phyloP scores from a whole-genome alignment of 2,113 vertebrate species.

The cattle (Bos taurus) region DNA sequence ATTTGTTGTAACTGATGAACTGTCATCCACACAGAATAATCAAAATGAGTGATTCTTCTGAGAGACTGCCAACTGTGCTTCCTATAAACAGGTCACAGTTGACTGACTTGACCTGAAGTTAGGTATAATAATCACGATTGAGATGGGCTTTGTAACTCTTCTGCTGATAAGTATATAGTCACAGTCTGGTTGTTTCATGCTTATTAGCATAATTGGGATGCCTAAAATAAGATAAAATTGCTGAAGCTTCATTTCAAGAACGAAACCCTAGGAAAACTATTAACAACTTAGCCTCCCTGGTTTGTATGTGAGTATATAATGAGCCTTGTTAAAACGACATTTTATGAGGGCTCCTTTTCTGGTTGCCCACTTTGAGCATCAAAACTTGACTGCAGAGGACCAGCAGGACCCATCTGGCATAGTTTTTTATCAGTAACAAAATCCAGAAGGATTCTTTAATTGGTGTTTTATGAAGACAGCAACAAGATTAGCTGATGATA shows the following conservation, averaged over 20 bases:
- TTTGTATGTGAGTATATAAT: slow-evolving; percentile 2
- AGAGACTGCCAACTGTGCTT: not conserved
- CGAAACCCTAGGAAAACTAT: slow-evolving; percentile 29
- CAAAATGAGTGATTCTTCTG: slow-evolving; percentile 42
- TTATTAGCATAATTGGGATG: slow-evolving; percentile 23
- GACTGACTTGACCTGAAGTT: slow-evolving; percentile 43
- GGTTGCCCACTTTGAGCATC: not conserved
- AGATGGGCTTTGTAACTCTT: slow-evolving; percentile 31
- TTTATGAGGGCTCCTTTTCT: not conserved
- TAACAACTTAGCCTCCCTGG: slow-evolving; percentile 48
- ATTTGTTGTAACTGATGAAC: slow-evolving; percentile 1
- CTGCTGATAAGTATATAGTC: not conserved
- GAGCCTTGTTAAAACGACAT: slow-evolving; percentile 11
- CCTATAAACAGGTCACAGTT: not conserved
- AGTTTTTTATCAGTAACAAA: not conserved
- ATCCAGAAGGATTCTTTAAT: not conserved
- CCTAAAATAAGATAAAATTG: slow-evolving; percentile 46
- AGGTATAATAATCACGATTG: slow-evolving; percentile 9
- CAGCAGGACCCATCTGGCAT: not conserved
- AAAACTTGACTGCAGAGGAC: not conserved
- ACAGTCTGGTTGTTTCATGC: slow-evolving; percentile 30
- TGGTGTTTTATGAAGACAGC: not conserved
- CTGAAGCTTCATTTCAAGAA: slow-evolving; percentile 23
- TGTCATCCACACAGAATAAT: not conserved
- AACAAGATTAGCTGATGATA: not conserved